Evolutionary conservation across 1,140 invertebrate genomes (phyloP).

Genomic region (Neodiprion lecontei): DNA sequence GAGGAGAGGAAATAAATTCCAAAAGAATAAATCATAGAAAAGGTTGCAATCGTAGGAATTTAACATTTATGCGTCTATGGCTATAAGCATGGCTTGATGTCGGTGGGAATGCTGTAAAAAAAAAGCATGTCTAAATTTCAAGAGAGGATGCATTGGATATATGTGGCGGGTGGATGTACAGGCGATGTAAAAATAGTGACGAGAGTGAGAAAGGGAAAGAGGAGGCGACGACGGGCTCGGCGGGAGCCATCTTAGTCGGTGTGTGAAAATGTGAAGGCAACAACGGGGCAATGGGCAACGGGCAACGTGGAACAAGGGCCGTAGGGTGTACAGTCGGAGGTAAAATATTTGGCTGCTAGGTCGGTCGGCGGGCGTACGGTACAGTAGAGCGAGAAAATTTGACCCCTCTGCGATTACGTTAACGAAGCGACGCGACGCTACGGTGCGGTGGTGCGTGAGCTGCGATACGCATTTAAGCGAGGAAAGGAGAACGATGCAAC

Average conservation of each 20-base stretch:
- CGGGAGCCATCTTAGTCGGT: background rate
- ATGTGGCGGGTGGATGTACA: background rate
- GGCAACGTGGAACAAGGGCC: background rate
- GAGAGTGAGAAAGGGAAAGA: background rate
- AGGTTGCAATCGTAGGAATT: no score
- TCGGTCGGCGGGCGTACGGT: background rate
- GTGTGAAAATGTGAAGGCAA: background rate
- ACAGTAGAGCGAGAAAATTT: background rate
- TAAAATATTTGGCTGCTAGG: background rate
- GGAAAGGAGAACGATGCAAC: background rate
- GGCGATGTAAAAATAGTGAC: background rate
- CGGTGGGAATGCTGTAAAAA: no score
- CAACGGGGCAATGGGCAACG: no score
- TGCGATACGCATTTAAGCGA: no score
- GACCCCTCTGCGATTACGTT: background rate
- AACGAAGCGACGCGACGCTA: background rate
- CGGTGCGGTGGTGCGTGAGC: background rate
- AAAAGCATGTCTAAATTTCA: no score
- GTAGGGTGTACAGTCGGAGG: background rate
- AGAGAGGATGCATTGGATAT: background rate
- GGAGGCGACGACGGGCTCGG: background rate
- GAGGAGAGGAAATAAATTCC: no score
- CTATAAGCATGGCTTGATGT: no score
- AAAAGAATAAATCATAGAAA: no score
- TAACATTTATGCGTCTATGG: no score